Evolutionary conservation across 2,888 invertebrate genomes (phyloP).

Genomic region (Epirrhoe alternata): DNA sequence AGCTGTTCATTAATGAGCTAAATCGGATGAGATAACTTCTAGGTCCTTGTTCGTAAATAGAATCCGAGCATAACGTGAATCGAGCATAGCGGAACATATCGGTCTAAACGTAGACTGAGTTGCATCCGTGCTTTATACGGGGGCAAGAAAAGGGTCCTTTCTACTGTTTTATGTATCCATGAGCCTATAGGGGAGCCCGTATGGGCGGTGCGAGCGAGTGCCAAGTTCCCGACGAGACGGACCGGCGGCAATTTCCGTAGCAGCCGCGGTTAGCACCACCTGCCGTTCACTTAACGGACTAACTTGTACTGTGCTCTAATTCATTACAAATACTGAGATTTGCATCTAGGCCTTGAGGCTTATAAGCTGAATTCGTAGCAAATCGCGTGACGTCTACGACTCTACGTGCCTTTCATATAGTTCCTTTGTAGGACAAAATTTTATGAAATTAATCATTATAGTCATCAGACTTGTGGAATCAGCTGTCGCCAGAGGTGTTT

Average conservation of each 20-base stretch:
- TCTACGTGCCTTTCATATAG: too few species aligned
- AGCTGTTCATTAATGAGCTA: too few species aligned
- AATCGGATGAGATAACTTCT: too few species aligned
- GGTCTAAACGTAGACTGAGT: neutral
- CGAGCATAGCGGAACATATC: too few species aligned
- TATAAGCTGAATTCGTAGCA: neutral
- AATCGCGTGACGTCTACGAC: too few species aligned
- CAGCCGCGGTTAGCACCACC: slow-evolving; percentile 68
- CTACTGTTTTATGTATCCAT: slow-evolving; percentile 4
- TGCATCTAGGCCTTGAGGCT: slow-evolving; percentile 4
- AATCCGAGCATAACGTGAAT: too few species aligned
- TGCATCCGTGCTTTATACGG: neutral
- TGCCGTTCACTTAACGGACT: slow-evolving; percentile 62
- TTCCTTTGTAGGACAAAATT: too few species aligned
- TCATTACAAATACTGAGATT: slow-evolving; percentile 15
- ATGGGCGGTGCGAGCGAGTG: slow-evolving; percentile 54
- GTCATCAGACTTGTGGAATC: too few species aligned
- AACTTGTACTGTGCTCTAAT: slow-evolving; percentile 43
- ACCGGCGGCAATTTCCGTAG: slow-evolving; percentile 73
- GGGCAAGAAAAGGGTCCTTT: neutral
- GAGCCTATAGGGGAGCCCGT: slow-evolving; percentile 20
- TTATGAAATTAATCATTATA: too few species aligned
- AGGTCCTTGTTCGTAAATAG: too few species aligned
- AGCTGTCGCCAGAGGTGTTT: too few species aligned
- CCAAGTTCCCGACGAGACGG: slow-evolving; percentile 58